phyloP scores from a whole-genome alignment of 1,140 invertebrate genomes.

The Pseudoatta argentina region DNA sequence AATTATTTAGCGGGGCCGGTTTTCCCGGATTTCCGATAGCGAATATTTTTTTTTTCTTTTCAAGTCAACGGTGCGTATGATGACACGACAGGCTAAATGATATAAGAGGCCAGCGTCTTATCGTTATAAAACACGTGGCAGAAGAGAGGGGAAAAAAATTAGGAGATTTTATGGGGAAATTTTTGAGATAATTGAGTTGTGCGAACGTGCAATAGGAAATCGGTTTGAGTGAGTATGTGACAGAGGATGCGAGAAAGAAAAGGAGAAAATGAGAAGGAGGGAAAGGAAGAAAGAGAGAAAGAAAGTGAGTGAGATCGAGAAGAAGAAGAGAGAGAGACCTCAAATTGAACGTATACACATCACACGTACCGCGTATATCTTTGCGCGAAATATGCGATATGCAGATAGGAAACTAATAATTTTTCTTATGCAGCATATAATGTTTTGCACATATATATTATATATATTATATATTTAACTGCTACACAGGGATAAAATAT shows the following conservation, averaged over 20 bases:
- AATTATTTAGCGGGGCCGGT: constrained; percentile 16
- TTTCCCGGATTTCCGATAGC: constrained; percentile 9
- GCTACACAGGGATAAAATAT: constrained; percentile 65
- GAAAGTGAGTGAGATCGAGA: background rate
- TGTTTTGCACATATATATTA: constrained; percentile 56
- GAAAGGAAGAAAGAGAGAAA: constrained; percentile 10
- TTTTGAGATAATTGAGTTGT: constrained; percentile 34
- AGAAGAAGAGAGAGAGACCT: background rate
- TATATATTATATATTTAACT: constrained; percentile 72
- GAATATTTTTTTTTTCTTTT: constrained; percentile 13
- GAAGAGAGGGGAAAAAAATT: constrained; percentile 32
- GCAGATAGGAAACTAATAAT: constrained; percentile 62
- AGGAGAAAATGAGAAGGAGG: background rate
- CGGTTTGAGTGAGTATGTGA: background rate
- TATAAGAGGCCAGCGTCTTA: constrained; percentile 1
- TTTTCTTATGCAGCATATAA: constrained; percentile 55
- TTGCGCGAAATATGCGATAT: constrained; percentile 7
- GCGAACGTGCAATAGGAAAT: constrained; percentile 12
- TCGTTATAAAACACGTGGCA: constrained; percentile 21
- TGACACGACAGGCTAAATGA: constrained; percentile 6
- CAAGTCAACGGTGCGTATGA: constrained; percentile 36
- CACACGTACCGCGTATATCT: constrained; percentile 30
- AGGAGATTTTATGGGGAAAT: constrained; percentile 27
- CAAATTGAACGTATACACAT: constrained; percentile 36
- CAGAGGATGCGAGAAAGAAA: background rate